Percentiles rank a stretch among this genome's conserved stretches.
Evolutionary conservation across 1,140 invertebrate genomes (phyloP).

Genomic region (Calycopis cecrops): DNA sequence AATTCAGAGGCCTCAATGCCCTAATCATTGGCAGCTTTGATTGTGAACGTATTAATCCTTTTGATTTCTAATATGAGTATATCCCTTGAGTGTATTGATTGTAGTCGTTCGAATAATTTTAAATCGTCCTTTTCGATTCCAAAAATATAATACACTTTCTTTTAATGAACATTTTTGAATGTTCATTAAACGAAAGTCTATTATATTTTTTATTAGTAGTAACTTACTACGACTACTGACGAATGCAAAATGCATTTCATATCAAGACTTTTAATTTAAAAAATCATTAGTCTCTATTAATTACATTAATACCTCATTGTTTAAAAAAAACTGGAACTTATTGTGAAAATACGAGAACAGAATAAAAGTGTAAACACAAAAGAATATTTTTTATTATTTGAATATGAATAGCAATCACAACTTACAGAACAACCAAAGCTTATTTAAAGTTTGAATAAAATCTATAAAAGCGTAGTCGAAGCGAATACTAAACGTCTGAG

Average conservation of each 20-base stretch:
- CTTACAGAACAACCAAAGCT: constrained; percentile 14
- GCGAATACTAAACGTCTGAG: constrained; percentile 29
- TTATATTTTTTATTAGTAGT: too few relatives aligned
- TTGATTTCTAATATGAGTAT: constrained; percentile 9
- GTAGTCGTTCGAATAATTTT: too few relatives aligned
- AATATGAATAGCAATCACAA: constrained; percentile 20
- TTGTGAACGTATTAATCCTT: constrained; percentile 7
- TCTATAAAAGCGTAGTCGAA: constrained; percentile 20
- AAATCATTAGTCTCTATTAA: background rate
- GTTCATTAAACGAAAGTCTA: too few relatives aligned
- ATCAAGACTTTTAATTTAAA: too few relatives aligned
- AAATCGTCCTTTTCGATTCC: too few relatives aligned
- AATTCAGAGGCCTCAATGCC: constrained; percentile 6
- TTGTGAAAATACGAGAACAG: background rate
- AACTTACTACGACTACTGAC: too few relatives aligned
- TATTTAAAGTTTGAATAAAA: constrained; percentile 30
- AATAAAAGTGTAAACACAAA: constrained; percentile 8
- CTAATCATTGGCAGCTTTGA: constrained; percentile 10
- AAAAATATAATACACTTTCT: too few relatives aligned
- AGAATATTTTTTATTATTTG: constrained; percentile 17
- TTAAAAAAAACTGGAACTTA: background rate
- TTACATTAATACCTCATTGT: constrained; percentile 5
- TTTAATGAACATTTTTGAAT: too few relatives aligned
- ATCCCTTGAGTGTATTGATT: background rate
- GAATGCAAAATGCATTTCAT: too few relatives aligned